Percentiles rank a stretch among this genome's conserved stretches.
Conservation (phyloP, 2,797 vertebrate species). For the Platyrinchus mystaceus region DNA sequence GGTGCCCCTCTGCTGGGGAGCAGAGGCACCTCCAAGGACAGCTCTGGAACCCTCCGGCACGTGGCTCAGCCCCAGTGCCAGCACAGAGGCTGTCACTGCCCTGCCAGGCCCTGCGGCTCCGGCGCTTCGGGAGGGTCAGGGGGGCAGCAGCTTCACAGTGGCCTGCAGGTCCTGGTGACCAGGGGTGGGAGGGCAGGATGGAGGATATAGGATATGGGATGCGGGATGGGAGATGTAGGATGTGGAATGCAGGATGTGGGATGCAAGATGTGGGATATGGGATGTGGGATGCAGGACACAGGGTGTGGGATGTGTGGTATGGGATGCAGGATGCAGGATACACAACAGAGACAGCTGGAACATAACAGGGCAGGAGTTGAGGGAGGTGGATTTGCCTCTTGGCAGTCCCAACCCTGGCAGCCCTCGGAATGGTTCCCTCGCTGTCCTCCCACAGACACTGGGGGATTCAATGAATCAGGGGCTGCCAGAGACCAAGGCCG, state of each 20-base stretch:
- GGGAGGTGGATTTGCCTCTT: not conserved
- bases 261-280: not conserved
- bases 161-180: not conserved
- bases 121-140: accelerated
- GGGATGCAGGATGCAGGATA: not conserved
- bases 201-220: not conserved
- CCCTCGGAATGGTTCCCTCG: accelerated
- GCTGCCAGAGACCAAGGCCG: accelerated
- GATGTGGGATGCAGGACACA: accelerated
- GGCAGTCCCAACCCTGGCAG: not conserved
- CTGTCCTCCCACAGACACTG: not conserved
- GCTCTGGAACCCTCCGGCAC: not conserved
- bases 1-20: accelerated
- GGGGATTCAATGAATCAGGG: accelerated
- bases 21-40: not conserved
- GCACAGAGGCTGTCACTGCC: not conserved
- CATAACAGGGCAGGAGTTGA: accelerated
- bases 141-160: not conserved
- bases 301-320: not conserved
- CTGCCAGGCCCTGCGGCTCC: not conserved
- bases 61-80: not conserved
- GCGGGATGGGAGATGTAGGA: no score
- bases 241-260: no score
- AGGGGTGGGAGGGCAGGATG: no score
- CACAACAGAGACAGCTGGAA: not conserved